A percentile compares a stretch with the other conserved stretches of the same genome.
These are phyloP conservation scores for Epinephelus cyanopodus DNA, from an alignment of 2,113 vertebrate species.

Conservation along the genomic window DNA sequence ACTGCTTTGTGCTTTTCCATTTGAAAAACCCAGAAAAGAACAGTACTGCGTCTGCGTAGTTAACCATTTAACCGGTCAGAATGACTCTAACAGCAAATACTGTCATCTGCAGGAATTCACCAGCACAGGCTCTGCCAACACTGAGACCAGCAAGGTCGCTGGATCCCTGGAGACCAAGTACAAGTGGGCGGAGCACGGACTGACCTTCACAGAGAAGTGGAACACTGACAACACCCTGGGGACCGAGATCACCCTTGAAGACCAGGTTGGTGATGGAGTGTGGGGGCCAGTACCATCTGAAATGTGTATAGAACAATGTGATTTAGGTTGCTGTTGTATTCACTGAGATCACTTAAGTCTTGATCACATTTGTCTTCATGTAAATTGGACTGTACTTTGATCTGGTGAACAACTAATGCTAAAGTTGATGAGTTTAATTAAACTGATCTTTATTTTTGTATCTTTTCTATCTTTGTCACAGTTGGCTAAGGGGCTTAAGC, in stretches of 20 bases:
- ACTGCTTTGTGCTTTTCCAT: too few relatives aligned
- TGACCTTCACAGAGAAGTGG: slow-evolving; percentile 98
- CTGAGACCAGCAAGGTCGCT: slow-evolving; percentile 94
- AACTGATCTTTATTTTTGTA: background rate
- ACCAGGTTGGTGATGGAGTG: slow-evolving; percentile 56
- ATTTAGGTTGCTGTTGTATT: background rate
- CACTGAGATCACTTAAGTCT: background rate
- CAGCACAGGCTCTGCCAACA: slow-evolving; percentile 95
- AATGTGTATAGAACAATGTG: background rate
- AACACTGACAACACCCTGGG: slow-evolving; percentile 97
- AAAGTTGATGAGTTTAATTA: background rate
- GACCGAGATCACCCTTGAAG: slow-evolving; percentile 94
- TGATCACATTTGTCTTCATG: background rate
- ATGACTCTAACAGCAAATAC: background rate
- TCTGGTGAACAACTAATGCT: background rate
- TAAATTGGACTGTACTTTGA: background rate
- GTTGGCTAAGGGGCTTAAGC: slow-evolving; percentile 93
- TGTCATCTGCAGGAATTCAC: slow-evolving; percentile 91
- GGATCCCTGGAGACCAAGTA: slow-evolving; percentile 98
- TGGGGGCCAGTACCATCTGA: background rate
- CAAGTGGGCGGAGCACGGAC: slow-evolving; percentile 93
- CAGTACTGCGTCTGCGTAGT: background rate
- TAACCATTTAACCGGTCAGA: background rate
- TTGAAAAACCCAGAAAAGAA: too few relatives aligned
- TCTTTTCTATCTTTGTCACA: slow-evolving; percentile 67